Evolutionary conservation across 53 echinoderm and acorn worm genomes (phyloP).

Genomic region (Temnopleurus reevesii): DNA sequence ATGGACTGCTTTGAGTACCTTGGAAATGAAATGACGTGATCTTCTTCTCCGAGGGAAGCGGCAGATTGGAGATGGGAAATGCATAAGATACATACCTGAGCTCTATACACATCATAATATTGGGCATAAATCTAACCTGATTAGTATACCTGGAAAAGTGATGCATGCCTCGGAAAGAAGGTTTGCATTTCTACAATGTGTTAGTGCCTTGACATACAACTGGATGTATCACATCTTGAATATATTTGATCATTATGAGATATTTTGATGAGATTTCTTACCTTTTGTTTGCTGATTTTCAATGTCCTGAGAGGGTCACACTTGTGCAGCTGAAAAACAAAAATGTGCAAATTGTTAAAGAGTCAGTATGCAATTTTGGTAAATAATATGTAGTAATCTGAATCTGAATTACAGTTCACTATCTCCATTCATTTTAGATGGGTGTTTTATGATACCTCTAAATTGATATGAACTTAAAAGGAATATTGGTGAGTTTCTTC

Average conservation of each 20-base stretch:
- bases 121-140: background rate
- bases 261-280: background rate
- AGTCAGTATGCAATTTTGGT: background rate
- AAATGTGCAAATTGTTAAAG: background rate
- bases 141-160: slow-evolving; percentile 24
- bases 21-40: slow-evolving; percentile 42
- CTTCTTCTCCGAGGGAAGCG: slow-evolving; percentile 12
- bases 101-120: background rate
- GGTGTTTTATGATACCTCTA: too few species aligned
- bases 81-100: background rate
- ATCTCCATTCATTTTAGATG: too few species aligned
- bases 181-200: background rate
- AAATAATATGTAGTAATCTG: too few species aligned
- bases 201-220: background rate
- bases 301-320: slow-evolving; percentile 50
- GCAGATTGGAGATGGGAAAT: background rate
- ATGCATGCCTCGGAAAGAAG: too few species aligned
- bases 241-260: background rate
- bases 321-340: slow-evolving; percentile 19
- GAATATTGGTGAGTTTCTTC: too few species aligned
- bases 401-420: too few species aligned
- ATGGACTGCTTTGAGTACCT: background rate
- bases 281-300: slow-evolving; percentile 41
- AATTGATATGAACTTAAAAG: too few species aligned
- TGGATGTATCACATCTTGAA: background rate